Percentiles rank a stretch among this genome's conserved stretches.
Evolutionary conservation across 2,888 invertebrate genomes (phyloP).

Genomic region (Mycogona germanica): DNA sequence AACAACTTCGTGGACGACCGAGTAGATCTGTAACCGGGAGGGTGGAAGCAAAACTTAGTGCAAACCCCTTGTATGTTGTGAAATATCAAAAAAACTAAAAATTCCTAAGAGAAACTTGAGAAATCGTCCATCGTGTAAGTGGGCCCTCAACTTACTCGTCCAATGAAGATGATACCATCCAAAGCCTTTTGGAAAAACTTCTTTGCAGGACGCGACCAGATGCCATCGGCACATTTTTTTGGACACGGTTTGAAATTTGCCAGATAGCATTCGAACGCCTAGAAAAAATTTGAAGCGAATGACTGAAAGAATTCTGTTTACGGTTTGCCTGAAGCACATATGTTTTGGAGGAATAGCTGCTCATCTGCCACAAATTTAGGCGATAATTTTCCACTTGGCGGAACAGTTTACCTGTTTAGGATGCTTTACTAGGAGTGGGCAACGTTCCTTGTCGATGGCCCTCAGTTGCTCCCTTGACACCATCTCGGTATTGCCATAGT

Average conservation of each 20-base stretch:
- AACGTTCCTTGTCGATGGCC: slow-evolving; percentile 28
- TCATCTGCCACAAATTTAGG: too few species aligned
- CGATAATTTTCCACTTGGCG: neutral
- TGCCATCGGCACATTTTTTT: slow-evolving; percentile 43
- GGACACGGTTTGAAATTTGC: slow-evolving; percentile 55
- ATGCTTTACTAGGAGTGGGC: slow-evolving; percentile 4
- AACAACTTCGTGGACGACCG: slow-evolving; percentile 62
- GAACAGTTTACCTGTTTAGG: slow-evolving; percentile 15
- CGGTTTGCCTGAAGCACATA: too few species aligned
- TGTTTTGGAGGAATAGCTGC: neutral
- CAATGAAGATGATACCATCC: slow-evolving; percentile 23
- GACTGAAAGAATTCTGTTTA: slow-evolving; percentile 33
- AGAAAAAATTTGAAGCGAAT: slow-evolving; percentile 39
- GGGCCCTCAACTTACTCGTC: slow-evolving; percentile 28
- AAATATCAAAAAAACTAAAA: neutral
- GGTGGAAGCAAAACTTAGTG: neutral
- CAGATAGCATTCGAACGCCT: slow-evolving; percentile 57
- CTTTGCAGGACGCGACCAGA: slow-evolving; percentile 48
- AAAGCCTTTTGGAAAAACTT: slow-evolving; percentile 27
- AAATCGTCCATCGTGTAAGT: too few species aligned
- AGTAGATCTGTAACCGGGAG: slow-evolving; percentile 53
- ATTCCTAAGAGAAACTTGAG: neutral
- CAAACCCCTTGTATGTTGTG: neutral
- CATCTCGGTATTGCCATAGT: slow-evolving; percentile 51
- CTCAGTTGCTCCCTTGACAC: slow-evolving; percentile 19